Evolutionary conservation across 2,113 vertebrate genomes (phyloP).

Genomic region (Colius striatus): DNA sequence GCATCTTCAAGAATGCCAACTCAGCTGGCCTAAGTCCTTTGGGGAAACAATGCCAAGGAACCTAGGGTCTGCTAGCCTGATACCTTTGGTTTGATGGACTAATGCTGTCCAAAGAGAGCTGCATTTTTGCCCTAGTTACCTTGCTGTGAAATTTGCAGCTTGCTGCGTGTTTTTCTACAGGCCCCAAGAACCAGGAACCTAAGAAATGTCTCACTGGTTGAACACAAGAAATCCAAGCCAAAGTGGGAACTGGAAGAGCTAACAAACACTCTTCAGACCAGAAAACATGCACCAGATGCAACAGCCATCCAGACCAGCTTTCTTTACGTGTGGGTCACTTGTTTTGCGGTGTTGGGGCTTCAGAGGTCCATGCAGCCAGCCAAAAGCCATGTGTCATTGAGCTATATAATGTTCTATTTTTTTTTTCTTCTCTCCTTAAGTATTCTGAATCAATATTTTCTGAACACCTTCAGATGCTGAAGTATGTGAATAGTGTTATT

Average conservation of each 20-base stretch:
- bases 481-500: conserved; percentile 72
- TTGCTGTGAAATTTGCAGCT: conserved; percentile 10
- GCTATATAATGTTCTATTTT: conserved; percentile 50
- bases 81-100: conserved; percentile 44
- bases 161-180: conserved; percentile 18
- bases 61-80: conserved; percentile 46
- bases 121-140: neutral
- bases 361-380: conserved; percentile 22
- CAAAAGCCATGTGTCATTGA: conserved; percentile 61
- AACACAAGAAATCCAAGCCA: neutral
- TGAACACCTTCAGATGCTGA: too few relatives aligned
- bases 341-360: neutral
- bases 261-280: neutral
- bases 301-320: neutral
- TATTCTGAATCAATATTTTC: too few relatives aligned
- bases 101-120: conserved; percentile 33
- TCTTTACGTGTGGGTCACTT: neutral
- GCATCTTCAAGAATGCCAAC: conserved; percentile 55
- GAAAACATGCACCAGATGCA: neutral
- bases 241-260: neutral
- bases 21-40: conserved; percentile 30
- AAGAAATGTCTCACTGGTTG: neutral
- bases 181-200: neutral
- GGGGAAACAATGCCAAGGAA: conserved; percentile 9
- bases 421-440: conserved; percentile 41